phyloP scores from a whole-genome alignment of 2,888 invertebrate genomes.

The Trachelus troglodyta region DNA sequence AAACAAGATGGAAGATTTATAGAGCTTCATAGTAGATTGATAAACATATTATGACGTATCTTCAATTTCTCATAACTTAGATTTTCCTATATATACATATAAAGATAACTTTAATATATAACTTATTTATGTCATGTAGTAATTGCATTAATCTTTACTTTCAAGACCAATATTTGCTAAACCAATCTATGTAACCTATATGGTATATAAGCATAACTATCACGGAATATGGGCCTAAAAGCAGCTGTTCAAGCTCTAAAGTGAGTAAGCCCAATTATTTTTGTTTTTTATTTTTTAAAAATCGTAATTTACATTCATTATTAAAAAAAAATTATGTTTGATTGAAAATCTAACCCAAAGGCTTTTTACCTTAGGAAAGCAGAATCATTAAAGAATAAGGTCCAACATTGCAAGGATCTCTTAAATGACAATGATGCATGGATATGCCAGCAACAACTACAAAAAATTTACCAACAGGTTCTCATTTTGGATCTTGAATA shows the following conservation, averaged over 20 bases:
- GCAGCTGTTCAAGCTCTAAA: conserved; percentile 81
- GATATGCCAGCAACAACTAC: conserved; percentile 67
- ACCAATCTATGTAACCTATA: conserved; percentile 38
- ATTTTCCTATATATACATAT: not conserved
- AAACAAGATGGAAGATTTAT: not conserved
- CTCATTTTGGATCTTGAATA: conserved; percentile 85
- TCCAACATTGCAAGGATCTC: conserved; percentile 73
- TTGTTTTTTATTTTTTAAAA: conserved; percentile 6
- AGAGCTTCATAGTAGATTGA: not conserved
- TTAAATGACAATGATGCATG: conserved; percentile 68
- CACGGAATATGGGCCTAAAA: conserved; percentile 77
- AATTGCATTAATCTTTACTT: not conserved
- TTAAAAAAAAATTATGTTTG: not conserved
- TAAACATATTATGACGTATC: not conserved
- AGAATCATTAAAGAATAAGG: conserved; percentile 78
- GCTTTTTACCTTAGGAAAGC: conserved; percentile 72
- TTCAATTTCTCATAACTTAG: not conserved
- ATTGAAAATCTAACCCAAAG: not conserved
- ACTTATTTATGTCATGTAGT: not conserved
- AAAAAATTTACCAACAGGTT: conserved; percentile 68
- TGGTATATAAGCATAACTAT: conserved; percentile 40
- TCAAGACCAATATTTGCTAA: not conserved
- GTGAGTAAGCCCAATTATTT: conserved; percentile 65
- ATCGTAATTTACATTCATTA: conserved; percentile 19
- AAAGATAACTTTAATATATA: not conserved